These are phyloP conservation scores for Triplophysa dalaica DNA, from an alignment of 2,113 vertebrate genomes.

Conservation along the genomic window DNA sequence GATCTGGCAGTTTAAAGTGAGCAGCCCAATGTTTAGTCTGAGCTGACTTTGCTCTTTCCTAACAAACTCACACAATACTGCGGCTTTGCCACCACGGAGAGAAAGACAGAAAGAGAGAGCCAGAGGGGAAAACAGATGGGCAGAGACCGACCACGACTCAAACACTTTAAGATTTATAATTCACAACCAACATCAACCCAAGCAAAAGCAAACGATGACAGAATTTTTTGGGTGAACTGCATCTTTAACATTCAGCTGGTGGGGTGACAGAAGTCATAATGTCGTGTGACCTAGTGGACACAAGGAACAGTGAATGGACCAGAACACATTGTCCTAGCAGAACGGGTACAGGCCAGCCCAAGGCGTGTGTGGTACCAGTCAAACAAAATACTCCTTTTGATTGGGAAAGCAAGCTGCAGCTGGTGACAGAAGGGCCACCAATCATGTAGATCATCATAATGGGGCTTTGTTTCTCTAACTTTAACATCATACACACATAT, in stretches of 20 bases:
- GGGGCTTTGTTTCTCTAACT: constrained; percentile 65
- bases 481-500: constrained; percentile 4
- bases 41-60: constrained; percentile 80
- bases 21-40: constrained; percentile 65
- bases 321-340: constrained; percentile 63
- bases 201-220: background rate
- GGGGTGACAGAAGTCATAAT: constrained; percentile 17
- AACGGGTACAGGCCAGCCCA: constrained; percentile 64
- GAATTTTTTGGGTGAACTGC: background rate
- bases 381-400: constrained; percentile 69
- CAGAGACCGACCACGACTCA: background rate
- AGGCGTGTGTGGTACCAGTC: constrained; percentile 63
- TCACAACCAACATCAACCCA: background rate
- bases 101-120: constrained; percentile 65
- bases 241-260: background rate
- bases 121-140: constrained; percentile 5
- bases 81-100: constrained; percentile 71
- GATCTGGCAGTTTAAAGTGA: constrained; percentile 73
- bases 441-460: constrained; percentile 62
- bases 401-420: constrained; percentile 63
- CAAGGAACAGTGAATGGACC: constrained; percentile 59
- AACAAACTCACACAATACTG: constrained; percentile 69
- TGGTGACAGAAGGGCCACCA: constrained; percentile 48
- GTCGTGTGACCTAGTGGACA: constrained; percentile 61
- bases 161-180: constrained; percentile 8